Conservation (phyloP, 2,113 vertebrate genomes). For the Nothocercus julius region DNA sequence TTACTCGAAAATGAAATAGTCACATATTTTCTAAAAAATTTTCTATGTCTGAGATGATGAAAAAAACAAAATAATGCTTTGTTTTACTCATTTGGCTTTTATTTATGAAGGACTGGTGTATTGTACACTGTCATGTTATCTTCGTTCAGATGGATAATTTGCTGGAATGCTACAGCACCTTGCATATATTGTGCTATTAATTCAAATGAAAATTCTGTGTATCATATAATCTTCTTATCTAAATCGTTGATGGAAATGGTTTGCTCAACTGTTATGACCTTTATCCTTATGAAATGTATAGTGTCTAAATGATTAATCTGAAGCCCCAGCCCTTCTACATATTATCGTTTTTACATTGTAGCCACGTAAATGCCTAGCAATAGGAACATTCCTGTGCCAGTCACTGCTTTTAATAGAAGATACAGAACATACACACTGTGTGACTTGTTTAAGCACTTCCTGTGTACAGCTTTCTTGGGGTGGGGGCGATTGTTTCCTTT, state of each 20-base stretch:
- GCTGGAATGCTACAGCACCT: background rate
- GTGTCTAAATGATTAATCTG: slow-evolving; percentile 56
- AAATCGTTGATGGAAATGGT: slow-evolving; percentile 62
- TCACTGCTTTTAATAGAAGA: background rate
- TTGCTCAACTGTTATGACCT: slow-evolving; percentile 66
- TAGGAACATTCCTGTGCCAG: background rate
- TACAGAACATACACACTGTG: background rate
- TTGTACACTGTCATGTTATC: background rate
- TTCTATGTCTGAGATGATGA: background rate
- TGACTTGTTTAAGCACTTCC: background rate
- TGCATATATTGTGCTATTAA: background rate
- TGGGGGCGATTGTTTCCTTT: no score
- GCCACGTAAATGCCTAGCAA: background rate
- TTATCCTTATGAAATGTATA: slow-evolving; percentile 66
- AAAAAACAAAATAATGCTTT: background rate
- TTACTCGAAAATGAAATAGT: background rate
- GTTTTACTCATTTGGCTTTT: background rate
- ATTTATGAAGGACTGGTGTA: background rate
- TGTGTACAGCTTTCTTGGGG: background rate
- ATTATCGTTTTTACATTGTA: background rate
- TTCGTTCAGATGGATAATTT: background rate
- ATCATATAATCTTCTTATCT: slow-evolving; percentile 35
- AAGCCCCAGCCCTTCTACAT: slow-evolving; percentile 22
- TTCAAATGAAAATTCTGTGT: slow-evolving; percentile 40
- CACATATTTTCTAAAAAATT: background rate